phyloP scores from a whole-genome alignment of 2,888 invertebrate genomes.

The Phyto melanocephala region DNA sequence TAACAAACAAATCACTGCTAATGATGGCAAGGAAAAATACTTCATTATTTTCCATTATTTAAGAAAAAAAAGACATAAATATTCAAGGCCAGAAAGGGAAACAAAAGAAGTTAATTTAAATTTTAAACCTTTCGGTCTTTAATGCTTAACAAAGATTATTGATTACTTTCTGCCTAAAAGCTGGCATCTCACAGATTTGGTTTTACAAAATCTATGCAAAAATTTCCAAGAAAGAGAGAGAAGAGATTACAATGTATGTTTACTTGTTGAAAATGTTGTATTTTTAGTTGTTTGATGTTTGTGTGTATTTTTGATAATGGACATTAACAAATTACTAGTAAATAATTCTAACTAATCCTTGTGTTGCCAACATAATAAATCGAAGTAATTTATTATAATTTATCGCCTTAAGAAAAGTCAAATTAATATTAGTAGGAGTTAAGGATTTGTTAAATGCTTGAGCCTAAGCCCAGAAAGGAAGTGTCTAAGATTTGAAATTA shows the following conservation, averaged over 20 bases:
- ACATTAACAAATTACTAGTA: slow-evolving; percentile 74
- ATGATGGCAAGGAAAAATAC: not conserved
- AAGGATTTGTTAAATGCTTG: not conserved
- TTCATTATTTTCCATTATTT: not conserved
- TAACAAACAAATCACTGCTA: slow-evolving; percentile 36
- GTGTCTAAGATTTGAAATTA: not conserved
- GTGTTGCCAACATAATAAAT: slow-evolving; percentile 44
- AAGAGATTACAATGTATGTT: not conserved
- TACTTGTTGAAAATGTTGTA: not conserved
- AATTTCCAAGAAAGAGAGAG: too few species aligned
- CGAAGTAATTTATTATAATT: slow-evolving; percentile 28
- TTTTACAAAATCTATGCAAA: not conserved
- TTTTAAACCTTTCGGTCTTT: not conserved
- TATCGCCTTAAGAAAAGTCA: not conserved
- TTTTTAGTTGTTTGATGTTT: too few species aligned
- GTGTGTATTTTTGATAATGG: not conserved
- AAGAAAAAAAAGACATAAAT: not conserved
- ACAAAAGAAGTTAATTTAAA: not conserved
- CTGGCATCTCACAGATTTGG: not conserved
- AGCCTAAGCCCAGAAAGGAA: not conserved
- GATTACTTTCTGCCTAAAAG: not conserved
- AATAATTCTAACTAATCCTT: slow-evolving; percentile 73
- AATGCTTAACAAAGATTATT: not conserved
- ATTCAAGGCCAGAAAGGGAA: not conserved
- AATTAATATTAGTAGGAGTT: not conserved